These are phyloP conservation scores for Pogonomyrmex californicus DNA, from an alignment of 1,140 invertebrate species.

Conservation along the genomic window DNA sequence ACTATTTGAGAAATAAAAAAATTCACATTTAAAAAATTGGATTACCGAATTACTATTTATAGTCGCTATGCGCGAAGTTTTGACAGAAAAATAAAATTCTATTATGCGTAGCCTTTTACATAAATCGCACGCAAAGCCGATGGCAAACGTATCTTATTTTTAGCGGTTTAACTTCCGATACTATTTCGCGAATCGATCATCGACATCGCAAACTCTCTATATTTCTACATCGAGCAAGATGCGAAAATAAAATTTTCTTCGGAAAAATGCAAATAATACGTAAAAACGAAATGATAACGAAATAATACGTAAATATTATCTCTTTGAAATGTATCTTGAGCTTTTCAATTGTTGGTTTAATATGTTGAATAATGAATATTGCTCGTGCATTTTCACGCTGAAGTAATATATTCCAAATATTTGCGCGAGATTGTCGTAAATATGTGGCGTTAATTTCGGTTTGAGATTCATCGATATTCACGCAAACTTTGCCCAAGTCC, in stretches of 20 bases:
- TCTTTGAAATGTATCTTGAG: background rate
- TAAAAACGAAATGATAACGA: background rate
- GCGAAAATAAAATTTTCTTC: slow-evolving; percentile 40
- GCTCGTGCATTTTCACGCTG: background rate
- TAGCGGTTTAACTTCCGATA: slow-evolving; percentile 51
- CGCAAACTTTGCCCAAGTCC: background rate
- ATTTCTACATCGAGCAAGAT: slow-evolving; percentile 14
- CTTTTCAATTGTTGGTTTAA: background rate
- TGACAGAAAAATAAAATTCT: slow-evolving; percentile 58
- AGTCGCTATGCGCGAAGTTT: background rate
- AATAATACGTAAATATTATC: background rate
- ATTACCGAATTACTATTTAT: slow-evolving; percentile 40
- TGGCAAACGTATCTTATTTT: slow-evolving; percentile 49
- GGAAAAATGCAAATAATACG: slow-evolving; percentile 44
- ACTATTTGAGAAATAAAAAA: background rate
- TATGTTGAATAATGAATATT: background rate
- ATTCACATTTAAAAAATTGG: slow-evolving; percentile 20
- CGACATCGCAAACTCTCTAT: slow-evolving; percentile 7
- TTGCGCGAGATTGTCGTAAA: background rate
- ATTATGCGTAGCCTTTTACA: slow-evolving; percentile 39
- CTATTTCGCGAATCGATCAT: slow-evolving; percentile 33
- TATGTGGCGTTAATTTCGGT: background rate
- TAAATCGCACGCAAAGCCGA: slow-evolving; percentile 35
- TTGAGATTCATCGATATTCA: slow-evolving; percentile 36
- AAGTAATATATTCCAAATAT: background rate